Evolutionary conservation across 2,113 vertebrate genomes (phyloP).

Genomic region (Caloenas nicobarica): DNA sequence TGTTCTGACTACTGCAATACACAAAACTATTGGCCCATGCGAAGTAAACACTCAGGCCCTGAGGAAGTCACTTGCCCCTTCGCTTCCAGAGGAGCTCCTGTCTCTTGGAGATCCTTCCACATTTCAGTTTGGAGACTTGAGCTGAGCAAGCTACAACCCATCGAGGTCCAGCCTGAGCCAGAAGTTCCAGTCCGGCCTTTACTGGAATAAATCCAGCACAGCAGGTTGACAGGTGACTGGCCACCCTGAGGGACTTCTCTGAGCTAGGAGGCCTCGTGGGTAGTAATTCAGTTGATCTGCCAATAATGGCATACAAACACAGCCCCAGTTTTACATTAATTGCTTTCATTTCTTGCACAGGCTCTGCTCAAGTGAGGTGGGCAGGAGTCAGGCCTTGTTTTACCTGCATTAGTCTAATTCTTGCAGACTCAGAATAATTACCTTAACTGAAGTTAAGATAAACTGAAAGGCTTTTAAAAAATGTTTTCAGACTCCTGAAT

Average conservation of each 20-base stretch:
- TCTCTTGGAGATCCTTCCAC: neutral
- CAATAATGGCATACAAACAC: neutral
- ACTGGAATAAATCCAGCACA: neutral
- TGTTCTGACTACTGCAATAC: neutral
- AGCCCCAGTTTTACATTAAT: neutral
- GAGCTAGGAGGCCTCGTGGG: rapidly evolving
- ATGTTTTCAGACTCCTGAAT: neutral
- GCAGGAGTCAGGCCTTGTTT: neutral
- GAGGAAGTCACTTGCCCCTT: neutral
- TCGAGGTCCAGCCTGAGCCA: rapidly evolving
- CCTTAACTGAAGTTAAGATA: neutral
- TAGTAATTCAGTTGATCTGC: neutral
- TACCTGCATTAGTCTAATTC: neutral
- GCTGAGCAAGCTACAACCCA: neutral
- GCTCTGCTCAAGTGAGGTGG: neutral
- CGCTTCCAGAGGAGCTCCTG: neutral
- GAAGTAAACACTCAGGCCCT: neutral
- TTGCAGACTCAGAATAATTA: neutral
- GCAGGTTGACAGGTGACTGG: neutral
- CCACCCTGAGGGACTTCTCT: neutral
- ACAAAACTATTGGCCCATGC: rapidly evolving
- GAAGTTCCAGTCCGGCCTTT: neutral
- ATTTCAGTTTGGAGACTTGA: neutral
- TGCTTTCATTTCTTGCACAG: neutral
- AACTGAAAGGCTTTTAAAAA: neutral